Percentiles rank a stretch among this genome's conserved stretches.
These are phyloP conservation scores for Ips typographus DNA, from an alignment of 1,140 invertebrate species.

Conservation along the genomic window DNA sequence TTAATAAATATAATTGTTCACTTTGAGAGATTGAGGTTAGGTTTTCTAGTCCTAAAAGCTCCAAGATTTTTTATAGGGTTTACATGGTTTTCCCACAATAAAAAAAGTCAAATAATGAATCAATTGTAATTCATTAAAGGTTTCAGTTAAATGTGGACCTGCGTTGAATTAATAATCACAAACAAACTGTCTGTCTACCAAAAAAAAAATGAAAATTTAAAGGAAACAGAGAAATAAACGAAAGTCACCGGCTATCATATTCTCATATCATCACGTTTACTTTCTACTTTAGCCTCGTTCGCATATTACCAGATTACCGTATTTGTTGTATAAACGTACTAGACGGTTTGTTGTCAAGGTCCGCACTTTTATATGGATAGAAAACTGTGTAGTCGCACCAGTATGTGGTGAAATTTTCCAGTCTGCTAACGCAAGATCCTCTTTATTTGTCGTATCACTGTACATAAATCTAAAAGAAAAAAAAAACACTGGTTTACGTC, in stretches of 20 bases:
- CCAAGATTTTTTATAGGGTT: too few relatives aligned
- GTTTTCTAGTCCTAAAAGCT: too few relatives aligned
- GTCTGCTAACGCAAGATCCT: too few relatives aligned
- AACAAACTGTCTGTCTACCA: neutral
- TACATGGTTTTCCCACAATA: too few relatives aligned
- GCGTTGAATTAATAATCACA: neutral
- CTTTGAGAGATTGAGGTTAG: too few relatives aligned
- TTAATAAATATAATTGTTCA: too few relatives aligned
- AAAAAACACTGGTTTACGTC: neutral
- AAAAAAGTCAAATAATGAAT: too few relatives aligned
- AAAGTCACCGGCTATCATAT: slow-evolving; percentile 10
- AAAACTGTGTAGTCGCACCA: too few relatives aligned
- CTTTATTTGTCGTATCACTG: neutral
- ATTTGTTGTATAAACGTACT: slow-evolving; percentile 20
- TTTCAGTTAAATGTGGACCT: neutral
- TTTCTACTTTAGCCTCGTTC: slow-evolving; percentile 35
- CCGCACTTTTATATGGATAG: slow-evolving; percentile 10
- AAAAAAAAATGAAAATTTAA: neutral
- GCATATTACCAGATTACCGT: slow-evolving; percentile 23
- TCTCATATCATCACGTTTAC: slow-evolving; percentile 33
- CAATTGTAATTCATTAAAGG: neutral
- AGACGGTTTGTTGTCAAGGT: slow-evolving; percentile 9
- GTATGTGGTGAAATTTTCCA: too few relatives aligned
- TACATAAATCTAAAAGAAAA: neutral
- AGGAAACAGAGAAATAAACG: slow-evolving; percentile 1